Percentiles rank a stretch among this genome's conserved stretches.
phyloP scores from a whole-genome alignment of 2,888 invertebrate species.

The Gonocerus acuteangulatus region DNA sequence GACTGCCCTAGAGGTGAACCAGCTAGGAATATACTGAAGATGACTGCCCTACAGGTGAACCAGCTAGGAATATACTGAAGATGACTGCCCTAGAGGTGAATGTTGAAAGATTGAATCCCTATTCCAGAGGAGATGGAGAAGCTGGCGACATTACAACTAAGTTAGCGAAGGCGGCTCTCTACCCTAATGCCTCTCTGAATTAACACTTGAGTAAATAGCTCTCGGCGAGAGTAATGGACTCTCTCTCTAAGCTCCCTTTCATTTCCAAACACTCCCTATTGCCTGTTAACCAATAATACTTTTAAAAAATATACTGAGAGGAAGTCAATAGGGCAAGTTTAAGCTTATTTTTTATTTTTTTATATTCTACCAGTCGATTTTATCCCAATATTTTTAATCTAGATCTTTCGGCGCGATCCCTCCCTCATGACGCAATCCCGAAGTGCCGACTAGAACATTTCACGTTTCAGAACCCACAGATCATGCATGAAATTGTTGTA shows the following conservation, averaged over 20 bases:
- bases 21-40: no score
- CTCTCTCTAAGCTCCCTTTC: not conserved
- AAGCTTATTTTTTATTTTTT: not conserved
- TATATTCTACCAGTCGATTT: no score
- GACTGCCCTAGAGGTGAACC: no score
- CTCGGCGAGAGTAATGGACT: conserved; percentile 22
- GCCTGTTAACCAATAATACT: not conserved
- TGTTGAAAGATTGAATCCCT: not conserved
- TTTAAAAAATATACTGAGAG: not conserved
- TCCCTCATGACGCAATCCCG: no score
- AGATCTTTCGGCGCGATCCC: no score
- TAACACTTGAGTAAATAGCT: conserved; percentile 31
- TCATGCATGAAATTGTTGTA: no score
- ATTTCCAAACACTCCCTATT: not conserved
- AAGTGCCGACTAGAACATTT: no score
- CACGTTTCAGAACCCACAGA: no score
- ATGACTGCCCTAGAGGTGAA: no score
- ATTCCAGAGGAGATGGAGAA: not conserved
- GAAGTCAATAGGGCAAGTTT: not conserved
- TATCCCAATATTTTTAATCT: no score
- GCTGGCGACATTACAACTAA: conserved; percentile 9
- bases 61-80: no score
- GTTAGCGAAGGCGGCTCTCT: not conserved
- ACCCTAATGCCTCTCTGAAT: conserved; percentile 29
- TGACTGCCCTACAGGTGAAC: no score